Evolutionary conservation across 2,113 vertebrate species (phyloP), one percentile per base, ranked within the genome.

Genomic region (Heterocephalus glaber): DNA sequence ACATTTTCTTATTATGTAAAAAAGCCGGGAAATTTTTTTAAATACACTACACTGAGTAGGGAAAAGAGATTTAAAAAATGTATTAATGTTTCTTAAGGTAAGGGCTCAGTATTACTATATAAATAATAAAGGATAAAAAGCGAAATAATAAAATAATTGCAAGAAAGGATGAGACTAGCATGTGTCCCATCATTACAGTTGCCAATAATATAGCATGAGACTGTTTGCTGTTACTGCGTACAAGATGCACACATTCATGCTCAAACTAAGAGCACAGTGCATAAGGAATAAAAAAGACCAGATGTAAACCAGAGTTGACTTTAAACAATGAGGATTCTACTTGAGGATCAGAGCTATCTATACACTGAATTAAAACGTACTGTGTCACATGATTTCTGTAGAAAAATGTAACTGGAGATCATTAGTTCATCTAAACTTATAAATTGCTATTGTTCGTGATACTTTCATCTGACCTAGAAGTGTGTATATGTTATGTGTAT

Each of bases 101-200:
- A 91, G 8, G 20, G 5, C 19, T 68, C 41, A 76, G 1, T 30
- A 52, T 83, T 90, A 38, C 14, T n/a, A 65, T 30, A 54, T 54
- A 90, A 70, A 85, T 88, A 86, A 35, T 74, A 89, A 92, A 81
- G 92, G 5, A 22, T 89, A 26, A 83, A 96, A 81, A 38, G 65
- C 44, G 76, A 96, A 89, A 49, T 56, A 81, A 66, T 41, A 84
- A 87, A 92, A 94, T 0, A 52, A 76, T 70, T 88, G 6, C 24
- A 77, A 54, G 28, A 28, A 5, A 85, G 28, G 4, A 77, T 61
- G 6, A 79, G 20, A 35, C 6, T 76, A 7, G 26, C 4, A 35
- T 33, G 35, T 56, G 12, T 49, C 65, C 2, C 28, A 80, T 61
- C 17, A 66, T 7, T 79, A 79, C 52, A 87, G 80, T 0, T 70